These are phyloP conservation scores for Brachionus sp. DNA, from an alignment of 1,140 invertebrate genomes.

Conservation along the genomic window DNA sequence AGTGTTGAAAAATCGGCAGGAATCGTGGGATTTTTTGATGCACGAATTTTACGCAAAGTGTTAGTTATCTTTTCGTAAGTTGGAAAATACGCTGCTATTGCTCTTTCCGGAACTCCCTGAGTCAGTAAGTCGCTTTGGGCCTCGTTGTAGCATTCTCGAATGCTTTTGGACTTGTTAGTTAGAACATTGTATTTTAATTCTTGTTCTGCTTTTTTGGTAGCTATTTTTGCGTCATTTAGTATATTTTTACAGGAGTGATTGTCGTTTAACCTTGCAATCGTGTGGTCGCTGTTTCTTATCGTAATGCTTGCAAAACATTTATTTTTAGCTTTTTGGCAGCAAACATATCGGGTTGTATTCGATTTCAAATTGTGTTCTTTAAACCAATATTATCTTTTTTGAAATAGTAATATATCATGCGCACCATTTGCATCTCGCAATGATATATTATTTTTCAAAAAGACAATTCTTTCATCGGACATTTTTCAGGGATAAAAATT, in stretches of 20 bases:
- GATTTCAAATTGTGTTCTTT: neutral
- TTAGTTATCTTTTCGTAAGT: neutral
- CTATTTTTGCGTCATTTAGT: neutral
- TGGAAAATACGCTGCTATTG: neutral
- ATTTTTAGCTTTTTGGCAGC: neutral
- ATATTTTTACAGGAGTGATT: neutral
- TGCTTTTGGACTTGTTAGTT: neutral
- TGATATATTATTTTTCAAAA: neutral
- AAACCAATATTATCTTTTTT: neutral
- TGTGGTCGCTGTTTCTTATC: neutral
- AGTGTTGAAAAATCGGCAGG: neutral
- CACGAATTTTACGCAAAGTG: neutral
- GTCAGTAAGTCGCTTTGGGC: neutral
- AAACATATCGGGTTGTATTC: neutral
- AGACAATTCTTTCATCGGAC: neutral
- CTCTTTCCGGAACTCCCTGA: neutral
- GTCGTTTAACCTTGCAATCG: neutral
- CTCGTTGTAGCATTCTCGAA: neutral
- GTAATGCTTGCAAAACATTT: slow-evolving; percentile 8
- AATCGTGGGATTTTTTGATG: neutral
- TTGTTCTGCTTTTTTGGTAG: neutral
- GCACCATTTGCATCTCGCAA: neutral
- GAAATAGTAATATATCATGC: neutral
- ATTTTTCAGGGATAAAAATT: neutral
- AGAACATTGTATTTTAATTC: no score